Conservation (phyloP, 2,113 vertebrate species). For the Bostrychus sinensis region DNA sequence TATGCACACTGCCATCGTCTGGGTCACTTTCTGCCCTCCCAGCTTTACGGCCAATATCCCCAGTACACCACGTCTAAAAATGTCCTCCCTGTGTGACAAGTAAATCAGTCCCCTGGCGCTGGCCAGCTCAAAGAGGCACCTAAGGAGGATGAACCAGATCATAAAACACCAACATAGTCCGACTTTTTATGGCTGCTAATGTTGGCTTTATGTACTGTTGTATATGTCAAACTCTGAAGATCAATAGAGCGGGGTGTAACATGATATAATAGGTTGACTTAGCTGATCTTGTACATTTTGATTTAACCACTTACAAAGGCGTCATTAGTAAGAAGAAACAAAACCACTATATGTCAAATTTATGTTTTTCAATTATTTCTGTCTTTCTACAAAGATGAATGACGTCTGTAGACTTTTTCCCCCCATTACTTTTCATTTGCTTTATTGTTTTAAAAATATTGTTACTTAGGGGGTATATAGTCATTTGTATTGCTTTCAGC, state of each 20-base stretch:
- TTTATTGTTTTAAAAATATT: too few relatives aligned
- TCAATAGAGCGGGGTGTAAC: constrained; percentile 53
- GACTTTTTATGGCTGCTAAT: constrained; percentile 70
- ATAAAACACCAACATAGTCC: constrained; percentile 63
- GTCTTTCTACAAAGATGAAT: not conserved
- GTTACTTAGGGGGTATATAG: too few relatives aligned
- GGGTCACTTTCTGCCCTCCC: constrained; percentile 69
- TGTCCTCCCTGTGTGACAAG: constrained; percentile 67
- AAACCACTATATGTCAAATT: not conserved
- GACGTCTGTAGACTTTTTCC: too few relatives aligned
- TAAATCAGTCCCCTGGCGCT: constrained; percentile 75
- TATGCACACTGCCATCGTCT: constrained; percentile 62
- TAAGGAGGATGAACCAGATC: constrained; percentile 55
- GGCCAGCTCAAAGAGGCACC: constrained; percentile 62
- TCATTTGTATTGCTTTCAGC: too few relatives aligned
- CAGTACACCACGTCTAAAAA: constrained; percentile 60
- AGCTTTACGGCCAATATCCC: constrained; percentile 66
- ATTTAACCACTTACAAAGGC: constrained; percentile 25
- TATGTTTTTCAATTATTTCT: not conserved
- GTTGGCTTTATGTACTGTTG: constrained; percentile 66
- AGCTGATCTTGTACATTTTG: constrained; percentile 24
- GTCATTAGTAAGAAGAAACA: not conserved
- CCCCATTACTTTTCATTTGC: too few relatives aligned
- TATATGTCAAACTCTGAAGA: constrained; percentile 45
- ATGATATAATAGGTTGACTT: constrained; percentile 45